Conservation (phyloP, 2,113 vertebrate species). For the Turnix velox region DNA sequence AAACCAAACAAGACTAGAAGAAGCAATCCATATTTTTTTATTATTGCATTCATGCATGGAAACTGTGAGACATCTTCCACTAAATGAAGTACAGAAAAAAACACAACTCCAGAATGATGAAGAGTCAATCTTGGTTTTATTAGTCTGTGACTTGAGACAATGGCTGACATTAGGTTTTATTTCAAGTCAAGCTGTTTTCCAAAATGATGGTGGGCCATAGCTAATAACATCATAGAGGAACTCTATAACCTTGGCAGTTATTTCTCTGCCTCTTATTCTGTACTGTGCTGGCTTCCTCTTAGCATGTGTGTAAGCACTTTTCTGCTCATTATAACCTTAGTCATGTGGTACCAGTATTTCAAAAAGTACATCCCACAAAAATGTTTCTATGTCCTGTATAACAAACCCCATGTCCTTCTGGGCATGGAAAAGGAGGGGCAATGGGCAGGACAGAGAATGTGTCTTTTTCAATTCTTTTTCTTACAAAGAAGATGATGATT, state of each 20-base stretch:
- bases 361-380: background rate
- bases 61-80: background rate
- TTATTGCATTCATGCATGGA: background rate
- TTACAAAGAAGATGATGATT: background rate
- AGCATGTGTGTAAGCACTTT: background rate
- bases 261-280: background rate
- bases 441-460: background rate
- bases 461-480: background rate
- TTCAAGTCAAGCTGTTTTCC: background rate
- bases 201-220: background rate
- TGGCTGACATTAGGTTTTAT: background rate
- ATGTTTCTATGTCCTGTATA: background rate
- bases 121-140: background rate
- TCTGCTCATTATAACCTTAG: background rate
- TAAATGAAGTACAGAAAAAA: background rate
- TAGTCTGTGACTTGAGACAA: background rate
- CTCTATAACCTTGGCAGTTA: background rate
- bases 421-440: background rate
- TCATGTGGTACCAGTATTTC: background rate
- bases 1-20: background rate
- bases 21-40: background rate
- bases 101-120: background rate
- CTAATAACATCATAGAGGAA: background rate
- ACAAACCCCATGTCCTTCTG: background rate
- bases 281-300: background rate